Evolutionary conservation across 2,888 invertebrate genomes (phyloP).

Genomic region (Ecdyonurus torrentis): DNA sequence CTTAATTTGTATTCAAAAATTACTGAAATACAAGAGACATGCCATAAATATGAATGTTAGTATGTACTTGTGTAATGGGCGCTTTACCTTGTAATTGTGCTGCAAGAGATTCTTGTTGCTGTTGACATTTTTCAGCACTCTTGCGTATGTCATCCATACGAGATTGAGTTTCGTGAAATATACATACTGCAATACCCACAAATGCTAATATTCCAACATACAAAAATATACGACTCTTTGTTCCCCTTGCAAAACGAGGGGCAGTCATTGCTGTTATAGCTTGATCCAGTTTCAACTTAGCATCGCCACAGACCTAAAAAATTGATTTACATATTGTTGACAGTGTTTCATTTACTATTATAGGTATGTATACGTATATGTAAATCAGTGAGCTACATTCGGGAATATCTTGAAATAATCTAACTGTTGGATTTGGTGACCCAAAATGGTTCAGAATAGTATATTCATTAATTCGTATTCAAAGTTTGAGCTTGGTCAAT

Average conservation of each 20-base stretch:
- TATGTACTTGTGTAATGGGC: neutral
- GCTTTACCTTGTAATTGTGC: conserved; percentile 38
- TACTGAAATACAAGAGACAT: conserved; percentile 24
- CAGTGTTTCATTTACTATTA: too few species aligned
- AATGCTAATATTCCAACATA: conserved; percentile 33
- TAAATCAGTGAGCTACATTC: too few species aligned
- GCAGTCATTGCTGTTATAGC: conserved; percentile 26
- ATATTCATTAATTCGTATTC: too few species aligned
- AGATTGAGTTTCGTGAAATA: conserved; percentile 38
- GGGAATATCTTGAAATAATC: too few species aligned
- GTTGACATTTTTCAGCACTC: conserved; percentile 33
- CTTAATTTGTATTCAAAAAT: conserved; percentile 38
- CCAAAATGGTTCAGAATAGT: too few species aligned
- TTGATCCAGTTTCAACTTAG: neutral
- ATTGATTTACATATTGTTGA: neutral
- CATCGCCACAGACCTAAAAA: neutral
- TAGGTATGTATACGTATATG: neutral
- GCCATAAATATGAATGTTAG: neutral
- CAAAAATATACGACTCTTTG: conserved; percentile 37
- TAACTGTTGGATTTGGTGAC: too few species aligned
- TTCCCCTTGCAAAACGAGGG: conserved; percentile 37
- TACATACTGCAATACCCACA: conserved; percentile 34
- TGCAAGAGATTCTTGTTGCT: conserved; percentile 38
- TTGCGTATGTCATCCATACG: conserved; percentile 37
- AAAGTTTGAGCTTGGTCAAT: too few species aligned